phyloP scores from a whole-genome alignment of 2,797 vertebrate species.

The Brotula barbata region DNA sequence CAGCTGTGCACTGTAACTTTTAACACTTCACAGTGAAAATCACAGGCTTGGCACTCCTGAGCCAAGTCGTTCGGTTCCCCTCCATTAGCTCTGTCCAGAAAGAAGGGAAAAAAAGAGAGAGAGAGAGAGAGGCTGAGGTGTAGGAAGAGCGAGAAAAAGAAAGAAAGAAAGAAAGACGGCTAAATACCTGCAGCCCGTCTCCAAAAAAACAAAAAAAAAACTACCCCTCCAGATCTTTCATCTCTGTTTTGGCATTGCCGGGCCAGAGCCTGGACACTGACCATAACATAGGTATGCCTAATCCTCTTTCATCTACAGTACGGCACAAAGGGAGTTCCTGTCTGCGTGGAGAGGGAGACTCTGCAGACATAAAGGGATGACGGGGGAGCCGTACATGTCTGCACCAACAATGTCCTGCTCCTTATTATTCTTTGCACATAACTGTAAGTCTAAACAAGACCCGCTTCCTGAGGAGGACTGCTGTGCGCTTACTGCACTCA shows the following conservation, averaged over 20 bases:
- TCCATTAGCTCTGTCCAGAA: slow-evolving; percentile 60
- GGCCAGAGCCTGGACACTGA: slow-evolving; percentile 63
- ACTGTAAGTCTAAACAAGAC: slow-evolving; percentile 80
- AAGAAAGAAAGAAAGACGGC: slow-evolving; percentile 58
- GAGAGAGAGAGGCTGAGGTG: slow-evolving; percentile 27
- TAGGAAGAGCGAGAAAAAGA: slow-evolving; percentile 42
- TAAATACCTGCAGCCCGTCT: slow-evolving; percentile 73
- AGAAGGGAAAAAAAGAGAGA: slow-evolving; percentile 31
- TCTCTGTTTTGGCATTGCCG: slow-evolving; percentile 70
- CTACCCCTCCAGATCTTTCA: slow-evolving; percentile 65
- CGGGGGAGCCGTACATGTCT: slow-evolving; percentile 70
- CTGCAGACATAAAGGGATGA: slow-evolving; percentile 74
- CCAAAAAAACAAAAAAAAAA: no score
- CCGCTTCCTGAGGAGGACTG: slow-evolving; percentile 74
- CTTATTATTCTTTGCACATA: slow-evolving; percentile 81
- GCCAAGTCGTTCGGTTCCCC: slow-evolving; percentile 62
- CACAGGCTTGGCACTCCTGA: slow-evolving; percentile 54
- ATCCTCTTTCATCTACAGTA: slow-evolving; percentile 78
- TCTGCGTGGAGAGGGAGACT: slow-evolving; percentile 66
- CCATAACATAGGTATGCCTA: slow-evolving; percentile 76
- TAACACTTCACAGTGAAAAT: slow-evolving; percentile 72
- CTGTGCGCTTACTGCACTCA: slow-evolving; percentile 73
- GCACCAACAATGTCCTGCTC: slow-evolving; percentile 74
- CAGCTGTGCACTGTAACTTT: slow-evolving; percentile 77
- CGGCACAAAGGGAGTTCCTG: slow-evolving; percentile 69